A percentile compares a stretch with the other conserved stretches of the same genome.
phyloP scores from a whole-genome alignment of 2,888 invertebrate species.

The Synergus japonicus region DNA sequence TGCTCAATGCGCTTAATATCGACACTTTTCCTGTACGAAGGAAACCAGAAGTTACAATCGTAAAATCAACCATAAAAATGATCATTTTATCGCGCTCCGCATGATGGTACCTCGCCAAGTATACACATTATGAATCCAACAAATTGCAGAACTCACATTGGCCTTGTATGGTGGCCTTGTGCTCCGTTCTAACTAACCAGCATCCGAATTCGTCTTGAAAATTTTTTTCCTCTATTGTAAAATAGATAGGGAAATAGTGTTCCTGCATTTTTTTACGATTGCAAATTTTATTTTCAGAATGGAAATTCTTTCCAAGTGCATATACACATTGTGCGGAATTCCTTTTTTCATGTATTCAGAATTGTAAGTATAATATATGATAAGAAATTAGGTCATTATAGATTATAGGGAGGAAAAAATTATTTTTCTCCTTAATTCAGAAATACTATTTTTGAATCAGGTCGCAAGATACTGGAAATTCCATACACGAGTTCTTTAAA shows the following conservation, averaged over 20 bases:
- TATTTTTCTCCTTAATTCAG: background rate
- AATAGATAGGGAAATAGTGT: background rate
- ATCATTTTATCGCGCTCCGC: background rate
- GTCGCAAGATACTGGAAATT: too few relatives aligned
- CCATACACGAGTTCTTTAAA: too few relatives aligned
- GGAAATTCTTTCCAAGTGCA: background rate
- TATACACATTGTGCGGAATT: too few relatives aligned
- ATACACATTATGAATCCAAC: constrained; percentile 20
- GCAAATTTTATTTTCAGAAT: background rate
- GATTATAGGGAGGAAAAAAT: background rate
- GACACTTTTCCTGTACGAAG: background rate
- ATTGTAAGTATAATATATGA: background rate
- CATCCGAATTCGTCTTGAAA: constrained; percentile 14
- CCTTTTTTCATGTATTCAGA: background rate
- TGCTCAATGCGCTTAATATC: background rate
- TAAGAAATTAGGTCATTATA: background rate
- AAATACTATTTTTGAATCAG: too few relatives aligned
- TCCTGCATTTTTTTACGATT: background rate
- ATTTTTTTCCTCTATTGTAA: background rate
- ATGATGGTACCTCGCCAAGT: background rate
- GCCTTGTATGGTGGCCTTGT: constrained; percentile 28
- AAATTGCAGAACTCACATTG: constrained; percentile 15
- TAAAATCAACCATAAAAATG: constrained; percentile 11
- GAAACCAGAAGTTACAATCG: background rate
- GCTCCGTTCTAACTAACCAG: background rate